Evolutionary conservation across 2,113 vertebrate species (phyloP), one percentile per base, ranked within the genome.

Genomic region (Thamnaconus septentrionalis): DNA sequence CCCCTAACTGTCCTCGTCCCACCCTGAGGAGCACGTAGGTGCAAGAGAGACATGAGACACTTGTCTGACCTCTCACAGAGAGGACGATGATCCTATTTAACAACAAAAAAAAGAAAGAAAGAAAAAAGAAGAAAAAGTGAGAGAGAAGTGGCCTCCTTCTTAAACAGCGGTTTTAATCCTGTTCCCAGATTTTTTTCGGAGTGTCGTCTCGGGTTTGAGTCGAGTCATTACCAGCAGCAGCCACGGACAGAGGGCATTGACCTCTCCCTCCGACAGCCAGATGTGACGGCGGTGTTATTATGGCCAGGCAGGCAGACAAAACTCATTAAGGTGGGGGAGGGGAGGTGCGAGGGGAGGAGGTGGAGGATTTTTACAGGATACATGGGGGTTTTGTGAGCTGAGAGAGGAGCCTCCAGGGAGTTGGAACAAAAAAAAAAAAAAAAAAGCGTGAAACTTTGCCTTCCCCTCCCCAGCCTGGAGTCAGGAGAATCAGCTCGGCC

Each of bases 201-300:
- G 71, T 64, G 61, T 54, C n/a, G 12, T 12, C 49, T 51, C 49
- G 5, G 11, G 49, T n/a, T 78, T 76, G 53, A 84, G 64, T 85
- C 59, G 18, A 31, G 18, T 31, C 18, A 56, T 41, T 77, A 76
- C 68, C 79, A 74, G 52, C 64, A 81, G 55, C 4, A 51, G 76
- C 73, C 71, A 64, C 3, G 47, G 61, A 85, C 64, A 80, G 65
- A 87, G 78, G 83, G 49, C 79, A 65, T 7, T 86, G 86, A 87
- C 85, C 87, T 74, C 77, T 73, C 43, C 59, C 69, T 75, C 71
- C 66, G 48, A 71, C 78, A 12, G 69, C 83, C 86, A 90, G 86
- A 88, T 88, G 86, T 82, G 79, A 84, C 49, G 50, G 61, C 53
- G 64, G 69, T 70, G 74, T 87, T 80, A 87, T 76, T 54, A 60